A percentile compares a stretch with the other conserved stretches of the same genome.
Evolutionary conservation across 2,888 invertebrate species (phyloP).

Genomic region (Tenodera sinensis): DNA sequence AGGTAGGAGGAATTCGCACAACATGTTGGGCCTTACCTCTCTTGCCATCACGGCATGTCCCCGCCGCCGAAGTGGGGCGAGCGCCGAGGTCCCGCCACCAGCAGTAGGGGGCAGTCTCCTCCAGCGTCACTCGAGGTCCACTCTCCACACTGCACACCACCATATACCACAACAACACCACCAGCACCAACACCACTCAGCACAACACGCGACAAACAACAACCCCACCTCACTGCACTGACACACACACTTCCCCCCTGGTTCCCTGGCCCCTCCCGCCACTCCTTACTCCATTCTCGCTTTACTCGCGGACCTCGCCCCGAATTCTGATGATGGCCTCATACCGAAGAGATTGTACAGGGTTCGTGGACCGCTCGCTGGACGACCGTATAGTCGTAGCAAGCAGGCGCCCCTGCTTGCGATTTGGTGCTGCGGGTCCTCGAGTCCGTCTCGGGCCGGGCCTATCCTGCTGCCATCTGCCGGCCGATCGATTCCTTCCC

Average conservation of each 20-base stretch:
- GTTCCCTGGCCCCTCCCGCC: neutral
- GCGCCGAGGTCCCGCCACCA: constrained; percentile 21
- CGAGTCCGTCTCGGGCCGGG: constrained; percentile 33
- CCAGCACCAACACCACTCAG: neutral
- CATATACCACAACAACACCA: neutral
- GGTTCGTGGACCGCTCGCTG: neutral
- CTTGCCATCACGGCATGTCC: constrained; percentile 52
- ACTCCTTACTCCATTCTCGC: neutral
- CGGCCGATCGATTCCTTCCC: constrained; percentile 37
- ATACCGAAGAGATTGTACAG: constrained; percentile 13
- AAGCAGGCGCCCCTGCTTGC: constrained; percentile 45
- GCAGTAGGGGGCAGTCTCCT: neutral
- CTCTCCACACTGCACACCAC: neutral
- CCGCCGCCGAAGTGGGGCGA: constrained; percentile 15
- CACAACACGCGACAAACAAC: neutral
- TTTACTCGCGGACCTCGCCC: neutral
- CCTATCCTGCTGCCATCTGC: constrained; percentile 42
- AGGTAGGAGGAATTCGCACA: neutral
- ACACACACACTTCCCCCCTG: constrained; percentile 13
- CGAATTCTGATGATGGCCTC: constrained; percentile 13
- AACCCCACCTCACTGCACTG: neutral
- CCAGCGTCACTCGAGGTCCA: neutral
- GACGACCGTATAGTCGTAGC: constrained; percentile 36
- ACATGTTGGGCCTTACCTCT: constrained; percentile 43
- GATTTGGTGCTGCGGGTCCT: neutral